Percentiles rank a stretch among this genome's conserved stretches.
Conservation (phyloP, 2,113 vertebrate genomes). For the Stomatorhinus ivindoensis region DNA sequence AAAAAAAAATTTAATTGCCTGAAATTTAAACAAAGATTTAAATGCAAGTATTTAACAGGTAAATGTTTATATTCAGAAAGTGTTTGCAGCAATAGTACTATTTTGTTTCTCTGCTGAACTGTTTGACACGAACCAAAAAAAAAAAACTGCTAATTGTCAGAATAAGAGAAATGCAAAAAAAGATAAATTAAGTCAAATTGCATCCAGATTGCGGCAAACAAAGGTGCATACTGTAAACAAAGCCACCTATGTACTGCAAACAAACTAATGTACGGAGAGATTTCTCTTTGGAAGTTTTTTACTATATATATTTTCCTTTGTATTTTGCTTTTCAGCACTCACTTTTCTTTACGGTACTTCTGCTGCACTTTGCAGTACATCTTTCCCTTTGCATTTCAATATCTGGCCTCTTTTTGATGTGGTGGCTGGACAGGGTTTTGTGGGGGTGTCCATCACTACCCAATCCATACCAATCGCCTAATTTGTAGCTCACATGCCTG, state of each 20-base stretch:
- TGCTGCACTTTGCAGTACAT: no score
- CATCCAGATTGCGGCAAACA: not conserved
- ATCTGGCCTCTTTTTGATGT: not conserved
- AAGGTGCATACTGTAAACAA: not conserved
- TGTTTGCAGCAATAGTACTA: not conserved
- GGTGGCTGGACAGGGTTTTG: not conserved
- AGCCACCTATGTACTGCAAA: not conserved
- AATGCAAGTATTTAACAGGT: not conserved
- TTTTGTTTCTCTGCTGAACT: not conserved
- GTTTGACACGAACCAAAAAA: not conserved
- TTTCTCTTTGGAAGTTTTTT: not conserved
- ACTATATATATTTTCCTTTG: not conserved
- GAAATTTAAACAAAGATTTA: not conserved
- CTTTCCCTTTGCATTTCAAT: not conserved
- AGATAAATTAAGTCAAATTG: not conserved
- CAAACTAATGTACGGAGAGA: not conserved
- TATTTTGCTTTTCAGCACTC: no score
- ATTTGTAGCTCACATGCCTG: no score
- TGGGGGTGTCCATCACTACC: not conserved
- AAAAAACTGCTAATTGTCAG: not conserved
- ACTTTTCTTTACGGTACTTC: no score
- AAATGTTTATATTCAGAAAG: not conserved
- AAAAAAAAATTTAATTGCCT: no score
- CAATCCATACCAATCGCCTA: not conserved
- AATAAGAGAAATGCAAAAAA: not conserved